Percentiles rank a stretch among this genome's conserved stretches.
Conservation (phyloP, 1,140 invertebrate genomes). For the Drosophila ohnishii region DNA sequence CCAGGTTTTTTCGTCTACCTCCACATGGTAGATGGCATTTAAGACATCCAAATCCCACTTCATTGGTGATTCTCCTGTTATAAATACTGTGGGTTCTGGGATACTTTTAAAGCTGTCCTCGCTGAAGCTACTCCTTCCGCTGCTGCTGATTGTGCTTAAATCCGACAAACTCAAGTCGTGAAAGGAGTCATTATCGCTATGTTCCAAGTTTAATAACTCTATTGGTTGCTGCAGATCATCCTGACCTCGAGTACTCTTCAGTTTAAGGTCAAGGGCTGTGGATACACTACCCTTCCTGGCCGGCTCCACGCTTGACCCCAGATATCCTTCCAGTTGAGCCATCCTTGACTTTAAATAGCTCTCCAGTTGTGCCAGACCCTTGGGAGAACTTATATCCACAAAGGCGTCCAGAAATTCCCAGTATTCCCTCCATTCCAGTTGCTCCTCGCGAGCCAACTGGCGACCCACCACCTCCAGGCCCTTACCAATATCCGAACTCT, state of each 20-base stretch:
- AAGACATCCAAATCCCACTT: constrained; percentile 89
- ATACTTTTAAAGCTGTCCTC: neutral
- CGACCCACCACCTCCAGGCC: constrained; percentile 93
- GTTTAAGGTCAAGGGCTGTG: constrained; percentile 9
- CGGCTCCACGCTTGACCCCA: constrained; percentile 84
- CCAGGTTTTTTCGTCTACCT: constrained; percentile 84
- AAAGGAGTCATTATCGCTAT: neutral
- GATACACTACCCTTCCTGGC: constrained; percentile 6
- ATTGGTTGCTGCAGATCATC: neutral
- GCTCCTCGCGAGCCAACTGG: constrained; percentile 89
- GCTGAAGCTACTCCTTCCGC: constrained; percentile 74
- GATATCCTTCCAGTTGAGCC: constrained; percentile 88
- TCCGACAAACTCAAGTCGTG: neutral
- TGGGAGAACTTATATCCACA: constrained; percentile 88
- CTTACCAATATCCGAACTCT: constrained; percentile 91
- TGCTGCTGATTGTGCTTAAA: neutral
- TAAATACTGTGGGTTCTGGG: neutral
- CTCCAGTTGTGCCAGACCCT: constrained; percentile 90
- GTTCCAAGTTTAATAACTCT: neutral
- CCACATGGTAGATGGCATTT: constrained; percentile 85
- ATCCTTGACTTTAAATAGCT: constrained; percentile 69
- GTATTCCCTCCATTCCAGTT: constrained; percentile 93
- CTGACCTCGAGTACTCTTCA: neutral
- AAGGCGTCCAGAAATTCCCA: constrained; percentile 94
- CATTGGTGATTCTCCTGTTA: constrained; percentile 85